Evolutionary conservation across 2,888 invertebrate species (phyloP), one percentile per base, ranked within the genome.

Genomic region (Heliconius charithonia): DNA sequence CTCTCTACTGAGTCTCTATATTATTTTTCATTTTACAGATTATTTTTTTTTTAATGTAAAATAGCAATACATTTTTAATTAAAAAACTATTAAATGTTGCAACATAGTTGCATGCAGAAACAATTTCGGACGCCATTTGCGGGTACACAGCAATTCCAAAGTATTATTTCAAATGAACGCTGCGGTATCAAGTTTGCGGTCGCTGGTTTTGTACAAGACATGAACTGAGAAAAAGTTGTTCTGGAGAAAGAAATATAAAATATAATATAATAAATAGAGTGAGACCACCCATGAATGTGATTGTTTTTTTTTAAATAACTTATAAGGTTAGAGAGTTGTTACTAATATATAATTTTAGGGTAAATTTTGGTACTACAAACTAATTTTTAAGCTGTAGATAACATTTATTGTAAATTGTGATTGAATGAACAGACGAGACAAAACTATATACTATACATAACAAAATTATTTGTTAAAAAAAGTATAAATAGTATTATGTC

Each of bases 121-220:
- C 91, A 92, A 92, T 92, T 93, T 93, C 86, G 88, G 88, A 84
- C 81, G 84, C 87, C 87, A 87, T 92, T 90, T 93, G 93, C 84
- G 93, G 81, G 93, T 89, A 85, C 84, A 83, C 84, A 83, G 86
- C 89, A 88, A 89, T 90, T 87, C 89, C 86, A 81, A 84, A 85
- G 90, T 85, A 89, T 90, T 90, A 90, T 91, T 89, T 87, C 85
- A 85, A 88, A 89, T 87, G 89, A 86, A 83, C 79, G 80, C 85
- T 88, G 91, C 84, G 91, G 90, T 86, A 86, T 87, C 84, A 84
- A 79, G 81, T 83, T 84, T 88, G 89, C 85, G 91, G 92, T 88
- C 84, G 82, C 79, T 51, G 45, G 76, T 73, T 75, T 83, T 85
- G 83, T 79, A 13, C 77, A 85, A 85, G 83, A 37, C 29, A 63